Conservation (phyloP, 2,888 invertebrate genomes). For the Muscina levida region DNA sequence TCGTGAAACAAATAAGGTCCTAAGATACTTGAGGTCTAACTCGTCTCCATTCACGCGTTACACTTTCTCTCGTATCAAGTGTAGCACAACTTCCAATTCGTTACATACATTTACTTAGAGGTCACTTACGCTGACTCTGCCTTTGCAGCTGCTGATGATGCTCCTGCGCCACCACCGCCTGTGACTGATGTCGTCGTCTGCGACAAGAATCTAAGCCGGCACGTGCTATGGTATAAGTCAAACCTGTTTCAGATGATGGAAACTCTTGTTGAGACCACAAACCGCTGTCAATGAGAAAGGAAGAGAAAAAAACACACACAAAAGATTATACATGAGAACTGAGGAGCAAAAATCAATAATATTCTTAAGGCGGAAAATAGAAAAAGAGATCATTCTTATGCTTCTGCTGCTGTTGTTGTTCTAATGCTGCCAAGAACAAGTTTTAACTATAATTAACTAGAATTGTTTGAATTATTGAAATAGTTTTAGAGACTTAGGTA, state of each 20-base stretch:
- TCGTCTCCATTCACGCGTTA: no score
- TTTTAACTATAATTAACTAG: slow-evolving; percentile 49
- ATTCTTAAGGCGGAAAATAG: not conserved
- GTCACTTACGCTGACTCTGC: slow-evolving; percentile 70
- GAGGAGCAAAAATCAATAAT: slow-evolving; percentile 42
- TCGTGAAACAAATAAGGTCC: no score
- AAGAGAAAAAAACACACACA: not conserved
- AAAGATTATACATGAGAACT: slow-evolving; percentile 10
- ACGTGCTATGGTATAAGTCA: slow-evolving; percentile 77
- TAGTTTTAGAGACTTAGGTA: slow-evolving; percentile 44
- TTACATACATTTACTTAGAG: no score
- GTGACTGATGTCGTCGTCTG: slow-evolving; percentile 70
- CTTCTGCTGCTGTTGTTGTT: not conserved
- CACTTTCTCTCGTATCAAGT: no score
- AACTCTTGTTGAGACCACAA: slow-evolving; percentile 78
- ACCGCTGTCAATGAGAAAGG: slow-evolving; percentile 62
- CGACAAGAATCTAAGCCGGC: slow-evolving; percentile 73
- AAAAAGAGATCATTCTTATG: slow-evolving; percentile 8
- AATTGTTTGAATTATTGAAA: slow-evolving; percentile 63
- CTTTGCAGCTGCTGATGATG: slow-evolving; percentile 70
- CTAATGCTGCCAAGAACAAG: slow-evolving; percentile 24
- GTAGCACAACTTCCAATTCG: no score
- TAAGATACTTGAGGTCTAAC: no score
- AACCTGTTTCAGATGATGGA: slow-evolving; percentile 78
- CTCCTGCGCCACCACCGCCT: slow-evolving; percentile 65